phyloP scores from a whole-genome alignment of 2,797 vertebrate genomes.

The Pachyuromys duprasi region DNA sequence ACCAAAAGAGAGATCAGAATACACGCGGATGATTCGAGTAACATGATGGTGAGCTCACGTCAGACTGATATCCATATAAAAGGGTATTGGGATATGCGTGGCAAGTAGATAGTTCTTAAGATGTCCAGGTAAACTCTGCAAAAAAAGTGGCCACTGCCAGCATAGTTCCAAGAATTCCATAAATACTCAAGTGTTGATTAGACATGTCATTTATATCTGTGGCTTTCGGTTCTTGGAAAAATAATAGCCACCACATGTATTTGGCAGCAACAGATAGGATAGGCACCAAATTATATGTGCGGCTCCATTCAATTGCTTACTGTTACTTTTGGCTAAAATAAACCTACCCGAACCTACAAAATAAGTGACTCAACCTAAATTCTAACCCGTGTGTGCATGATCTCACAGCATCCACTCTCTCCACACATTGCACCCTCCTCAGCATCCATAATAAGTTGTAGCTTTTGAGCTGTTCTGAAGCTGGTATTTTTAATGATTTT shows the following conservation, averaged over 20 bases:
- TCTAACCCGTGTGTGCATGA: not conserved
- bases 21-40: not conserved
- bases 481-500: not conserved
- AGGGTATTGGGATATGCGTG: not conserved
- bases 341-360: not conserved
- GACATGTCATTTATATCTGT: not conserved
- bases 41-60: not conserved
- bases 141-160: not conserved
- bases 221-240: conserved; percentile 5
- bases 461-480: conserved; percentile 4
- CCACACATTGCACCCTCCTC: not conserved
- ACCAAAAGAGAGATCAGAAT: conserved; percentile 3
- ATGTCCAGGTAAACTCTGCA: not conserved
- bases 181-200: not conserved
- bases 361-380: not conserved
- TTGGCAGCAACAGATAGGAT: not conserved
- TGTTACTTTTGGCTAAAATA: conserved; percentile 49
- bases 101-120: not conserved
- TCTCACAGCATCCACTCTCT: not conserved
- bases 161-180: not conserved
- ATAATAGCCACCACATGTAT: not conserved
- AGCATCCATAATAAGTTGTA: fast-evolving
- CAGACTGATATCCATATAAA: not conserved
- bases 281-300: not conserved
- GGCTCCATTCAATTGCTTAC: conserved; percentile 2